These are phyloP conservation scores for Tapirus indicus DNA, from an alignment of 2,797 vertebrate species.

Conservation along the genomic window DNA sequence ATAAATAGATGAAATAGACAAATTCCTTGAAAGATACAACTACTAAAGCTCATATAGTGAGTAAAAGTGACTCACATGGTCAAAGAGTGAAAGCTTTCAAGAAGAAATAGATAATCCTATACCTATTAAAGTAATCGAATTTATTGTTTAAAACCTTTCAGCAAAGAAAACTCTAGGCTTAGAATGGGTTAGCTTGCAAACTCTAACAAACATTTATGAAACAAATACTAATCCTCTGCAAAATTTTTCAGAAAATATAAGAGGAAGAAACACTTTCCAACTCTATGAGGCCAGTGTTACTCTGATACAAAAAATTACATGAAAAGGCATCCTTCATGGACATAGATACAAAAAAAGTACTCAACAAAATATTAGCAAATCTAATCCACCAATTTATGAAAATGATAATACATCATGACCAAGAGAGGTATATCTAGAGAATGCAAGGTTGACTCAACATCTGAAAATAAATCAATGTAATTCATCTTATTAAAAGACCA, in stretches of 20 bases:
- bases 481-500: neutral
- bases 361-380: constrained; percentile 24
- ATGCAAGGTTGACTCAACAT: constrained; percentile 23
- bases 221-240: neutral
- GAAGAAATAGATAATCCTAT: neutral
- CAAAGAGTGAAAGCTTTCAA: constrained; percentile 19
- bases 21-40: constrained; percentile 3
- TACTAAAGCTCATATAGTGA: neutral
- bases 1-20: neutral
- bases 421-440: constrained; percentile 29
- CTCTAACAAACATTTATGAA: neutral
- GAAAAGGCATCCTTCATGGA: constrained; percentile 6
- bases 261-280: constrained; percentile 17
- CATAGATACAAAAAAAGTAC: neutral
- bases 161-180: neutral
- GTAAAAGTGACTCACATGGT: neutral
- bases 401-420: neutral
- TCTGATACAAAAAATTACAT: constrained; percentile 11
- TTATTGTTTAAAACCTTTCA: constrained; percentile 24
- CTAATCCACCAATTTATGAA: neutral
- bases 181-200: constrained; percentile 46
- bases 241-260: neutral
- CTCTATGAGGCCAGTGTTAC: neutral
- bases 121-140: neutral
- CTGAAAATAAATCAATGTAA: constrained; percentile 42